Base-by-base conservation (phyloP, 2,888 invertebrate species). In the Ophion obscuratus region DNA sequence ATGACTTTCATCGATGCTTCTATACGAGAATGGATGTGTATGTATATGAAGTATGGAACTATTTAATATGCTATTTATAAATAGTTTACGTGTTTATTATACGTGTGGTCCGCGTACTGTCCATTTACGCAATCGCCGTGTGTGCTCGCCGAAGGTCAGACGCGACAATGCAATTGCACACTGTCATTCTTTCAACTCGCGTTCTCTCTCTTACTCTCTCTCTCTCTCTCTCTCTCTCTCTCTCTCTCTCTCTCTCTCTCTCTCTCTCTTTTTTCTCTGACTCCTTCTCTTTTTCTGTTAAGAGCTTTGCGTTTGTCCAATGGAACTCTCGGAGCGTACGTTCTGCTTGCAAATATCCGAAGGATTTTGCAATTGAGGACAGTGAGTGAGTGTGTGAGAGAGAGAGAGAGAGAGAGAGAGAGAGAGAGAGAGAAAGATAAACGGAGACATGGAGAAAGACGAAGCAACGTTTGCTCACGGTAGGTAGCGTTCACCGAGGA, bases 51-150 rank as follows among this genome's bases (percentile, higher is more conserved):
- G 67, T 88, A 88, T 73, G 85, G 44, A 75, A 77, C 73, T 73
- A 59, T 76, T 83, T 83, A 66, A 83, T 75, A 78, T 77, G 73
- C 79, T 84, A 83, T 81, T 82, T 83, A 85, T 87, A 75, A 87
- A 86, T 81, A 86, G 73, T 86, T 67, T 67, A 81, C 77, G 77
- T 77, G 76, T 81, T 76, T 80, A 79, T 79, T 87, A 86, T 87
- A 86, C 84, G 80, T 87, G 86, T 88, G 88, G 87, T 80, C 87
- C 87, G 88, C 68, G 68, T 59, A 88, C 87, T 88, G 89, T 89
- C 90, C 88, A 89, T 91, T 92, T 91, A 88, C 89, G 90, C 90
- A 91, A 91, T 83, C 76, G 82, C 79, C 81, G 82, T 78, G 59
- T 78, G 83, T 87, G 64, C 68, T 86, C 84, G 82, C 68, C 85